Conservation (phyloP, 2,888 invertebrate genomes). For the Ophion costatus region DNA sequence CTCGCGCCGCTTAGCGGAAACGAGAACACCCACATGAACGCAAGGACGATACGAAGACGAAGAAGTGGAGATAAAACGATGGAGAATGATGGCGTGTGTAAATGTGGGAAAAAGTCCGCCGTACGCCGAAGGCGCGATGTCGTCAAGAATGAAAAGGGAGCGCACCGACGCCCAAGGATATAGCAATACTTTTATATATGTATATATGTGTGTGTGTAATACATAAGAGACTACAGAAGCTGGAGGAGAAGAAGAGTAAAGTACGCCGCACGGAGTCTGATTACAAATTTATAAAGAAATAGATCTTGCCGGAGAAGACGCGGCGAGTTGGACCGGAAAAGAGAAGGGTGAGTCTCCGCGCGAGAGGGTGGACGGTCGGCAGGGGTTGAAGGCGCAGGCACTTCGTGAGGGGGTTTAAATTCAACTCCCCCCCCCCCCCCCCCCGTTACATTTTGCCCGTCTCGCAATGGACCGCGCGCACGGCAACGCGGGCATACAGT, state of each 20-base stretch:
- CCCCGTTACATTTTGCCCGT: constrained; percentile 60
- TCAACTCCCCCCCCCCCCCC: constrained; percentile 56
- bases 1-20: background rate
- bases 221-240: constrained; percentile 45
- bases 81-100: constrained; percentile 39
- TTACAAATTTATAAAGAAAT: constrained; percentile 78
- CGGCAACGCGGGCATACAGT: constrained; percentile 40
- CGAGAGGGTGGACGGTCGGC: constrained; percentile 14
- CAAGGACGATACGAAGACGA: constrained; percentile 10
- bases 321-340: constrained; percentile 33
- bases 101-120: constrained; percentile 13
- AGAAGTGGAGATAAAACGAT: constrained; percentile 33
- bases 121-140: constrained; percentile 12
- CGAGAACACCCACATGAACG: constrained; percentile 22
- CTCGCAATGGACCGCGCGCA: constrained; percentile 33
- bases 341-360: constrained; percentile 39
- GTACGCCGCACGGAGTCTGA: constrained; percentile 70
- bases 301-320: constrained; percentile 70
- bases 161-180: constrained; percentile 5
- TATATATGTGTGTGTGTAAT: background rate
- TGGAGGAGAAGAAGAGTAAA: constrained; percentile 61
- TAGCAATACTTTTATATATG: constrained; percentile 10
- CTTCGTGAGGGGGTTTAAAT: constrained; percentile 64
- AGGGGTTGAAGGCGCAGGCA: constrained; percentile 41
- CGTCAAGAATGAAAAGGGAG: constrained; percentile 29